Percentiles rank a stretch among this genome's conserved stretches.
These are phyloP conservation scores for Cosmia trapezina DNA, from an alignment of 2,888 invertebrate species.

Conservation along the genomic window DNA sequence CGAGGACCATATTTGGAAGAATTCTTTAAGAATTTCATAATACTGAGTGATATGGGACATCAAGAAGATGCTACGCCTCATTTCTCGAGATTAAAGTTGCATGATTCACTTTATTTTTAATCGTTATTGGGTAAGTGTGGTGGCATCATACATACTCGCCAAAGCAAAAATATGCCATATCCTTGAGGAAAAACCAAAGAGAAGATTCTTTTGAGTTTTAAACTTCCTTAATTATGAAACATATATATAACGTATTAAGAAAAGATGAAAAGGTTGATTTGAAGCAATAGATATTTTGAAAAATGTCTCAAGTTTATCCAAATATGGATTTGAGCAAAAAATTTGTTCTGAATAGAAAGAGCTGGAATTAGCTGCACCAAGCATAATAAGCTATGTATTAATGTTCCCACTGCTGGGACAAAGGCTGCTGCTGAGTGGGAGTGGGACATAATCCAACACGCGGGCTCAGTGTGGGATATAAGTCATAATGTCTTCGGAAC, in stretches of 20 bases:
- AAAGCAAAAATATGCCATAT: background rate
- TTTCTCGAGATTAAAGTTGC: conserved; percentile 19
- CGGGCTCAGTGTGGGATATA: too few relatives aligned
- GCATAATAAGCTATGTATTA: background rate
- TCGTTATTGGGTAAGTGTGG: conserved; percentile 38
- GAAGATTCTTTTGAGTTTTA: background rate
- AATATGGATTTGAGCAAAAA: background rate
- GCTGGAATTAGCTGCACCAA: too few relatives aligned
- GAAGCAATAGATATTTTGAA: background rate
- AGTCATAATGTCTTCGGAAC: background rate
- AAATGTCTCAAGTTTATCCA: too few relatives aligned
- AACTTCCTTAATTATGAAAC: background rate
- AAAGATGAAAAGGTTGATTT: background rate
- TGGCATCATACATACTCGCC: conserved; percentile 11
- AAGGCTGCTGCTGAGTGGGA: background rate
- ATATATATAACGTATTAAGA: too few relatives aligned
- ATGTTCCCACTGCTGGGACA: background rate
- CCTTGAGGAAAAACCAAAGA: background rate
- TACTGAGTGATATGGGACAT: conserved; percentile 37
- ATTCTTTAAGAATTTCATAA: conserved; percentile 53
- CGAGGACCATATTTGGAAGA: conserved; percentile 45
- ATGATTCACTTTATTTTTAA: conserved; percentile 47
- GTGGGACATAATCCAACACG: background rate
- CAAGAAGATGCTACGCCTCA: conserved; percentile 31
- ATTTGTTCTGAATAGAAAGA: background rate